Base-by-base conservation (phyloP, 2,797 vertebrate genomes). In the Acropternis orthonyx region DNA sequence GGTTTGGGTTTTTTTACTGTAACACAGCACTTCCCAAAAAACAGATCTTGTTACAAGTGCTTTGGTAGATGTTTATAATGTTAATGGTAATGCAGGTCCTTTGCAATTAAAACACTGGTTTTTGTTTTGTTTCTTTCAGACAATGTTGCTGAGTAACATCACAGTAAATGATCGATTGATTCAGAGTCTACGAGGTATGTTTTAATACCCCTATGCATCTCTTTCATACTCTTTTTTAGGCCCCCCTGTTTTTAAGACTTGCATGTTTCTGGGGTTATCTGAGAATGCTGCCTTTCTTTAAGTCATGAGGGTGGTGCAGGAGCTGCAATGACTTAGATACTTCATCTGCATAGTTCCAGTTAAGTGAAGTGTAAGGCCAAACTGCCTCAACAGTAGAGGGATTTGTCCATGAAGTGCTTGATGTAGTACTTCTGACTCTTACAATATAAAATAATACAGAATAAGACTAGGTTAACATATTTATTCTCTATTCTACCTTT, bases 101-200 rank as follows among this genome's bases (percentile, higher is more conserved):
- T 66, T 72, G 44, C n/a, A 82, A 43, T 86, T 77, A 54, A 84
- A 78, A 14, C 26, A 14, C 4, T 91, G 14, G 41, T 4, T 49
- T 39, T 28, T n/a, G 14, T 62, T 97, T 27, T 87, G 21, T 58
- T 94, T n/a, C 56, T 92, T 92, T n/a, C 89, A 98, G 98, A 97
- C 97, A 2, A 17, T 61, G 46, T 91, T 98, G 37, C 81, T 98
- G 87, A 97, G 74, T 91, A 98, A 98, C 27, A 97, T 98, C 88
- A 98, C 98, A 74, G 30, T 85, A 34, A 89, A 97, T 8, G 97
- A 98, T 66, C 93, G 13, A 81, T 14, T 98, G 75, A 96, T 98
- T 91, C 93, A 97, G 61, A 96, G 61, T 61, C 93, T 98, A 20
- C 97, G 97, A 97, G 98, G 98, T 98, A 95, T 14, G 59, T 84